Evolutionary conservation across 2,797 vertebrate species (phyloP).

Genomic region (Lophius americanus): DNA sequence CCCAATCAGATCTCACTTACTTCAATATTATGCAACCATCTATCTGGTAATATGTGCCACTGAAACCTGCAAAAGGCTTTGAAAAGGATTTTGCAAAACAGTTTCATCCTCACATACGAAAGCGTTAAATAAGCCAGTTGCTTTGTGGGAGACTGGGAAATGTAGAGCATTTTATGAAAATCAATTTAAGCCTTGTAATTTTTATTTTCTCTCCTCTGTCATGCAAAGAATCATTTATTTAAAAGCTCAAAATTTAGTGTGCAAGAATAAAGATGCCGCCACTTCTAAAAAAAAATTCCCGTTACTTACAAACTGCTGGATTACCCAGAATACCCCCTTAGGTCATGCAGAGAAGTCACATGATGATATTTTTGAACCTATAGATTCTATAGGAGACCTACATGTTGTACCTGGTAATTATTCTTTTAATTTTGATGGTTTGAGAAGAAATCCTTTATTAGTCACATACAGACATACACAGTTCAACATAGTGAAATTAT

Average conservation of each 20-base stretch:
- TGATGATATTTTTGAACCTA: not conserved
- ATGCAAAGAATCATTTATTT: not conserved
- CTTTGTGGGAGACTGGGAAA: not conserved
- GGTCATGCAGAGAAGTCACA: not conserved
- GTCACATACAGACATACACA: no score
- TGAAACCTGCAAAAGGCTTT: no score
- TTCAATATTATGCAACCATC: not conserved
- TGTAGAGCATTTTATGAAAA: not conserved
- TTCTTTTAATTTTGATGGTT: not conserved
- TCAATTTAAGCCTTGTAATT: not conserved
- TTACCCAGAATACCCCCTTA: no score
- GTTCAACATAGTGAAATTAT: no score
- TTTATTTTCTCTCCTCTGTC: not conserved
- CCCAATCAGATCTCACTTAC: not conserved
- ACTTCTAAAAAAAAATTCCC: no score
- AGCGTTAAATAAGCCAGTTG: not conserved
- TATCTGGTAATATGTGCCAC: no score
- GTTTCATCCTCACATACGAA: not conserved
- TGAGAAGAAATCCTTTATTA: no score
- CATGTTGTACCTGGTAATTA: not conserved
- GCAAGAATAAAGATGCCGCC: no score
- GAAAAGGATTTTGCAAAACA: not conserved
- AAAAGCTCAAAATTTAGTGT: no score
- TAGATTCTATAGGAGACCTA: not conserved
- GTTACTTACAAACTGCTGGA: no score